Conservation (phyloP, 2,797 vertebrate genomes). For the Spinibarbus caldwelli region DNA sequence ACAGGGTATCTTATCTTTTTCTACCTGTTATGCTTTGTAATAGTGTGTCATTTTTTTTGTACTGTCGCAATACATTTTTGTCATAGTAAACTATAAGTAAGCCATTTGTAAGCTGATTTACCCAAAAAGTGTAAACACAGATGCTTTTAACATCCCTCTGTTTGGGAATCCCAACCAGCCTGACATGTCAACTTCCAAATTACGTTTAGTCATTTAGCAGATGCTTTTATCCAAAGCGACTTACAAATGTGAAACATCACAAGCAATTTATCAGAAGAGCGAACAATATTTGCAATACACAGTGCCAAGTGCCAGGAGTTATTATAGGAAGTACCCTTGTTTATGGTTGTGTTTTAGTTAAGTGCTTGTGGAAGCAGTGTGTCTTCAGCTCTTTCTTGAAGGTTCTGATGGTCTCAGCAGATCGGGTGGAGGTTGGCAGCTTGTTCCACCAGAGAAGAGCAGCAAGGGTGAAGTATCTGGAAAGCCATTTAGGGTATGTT, state of each 20-base stretch:
- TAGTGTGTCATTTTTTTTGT: background rate
- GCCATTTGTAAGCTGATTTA: constrained; percentile 8
- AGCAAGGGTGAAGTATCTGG: background rate
- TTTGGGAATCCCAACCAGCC: background rate
- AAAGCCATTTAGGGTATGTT: background rate
- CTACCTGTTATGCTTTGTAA: background rate
- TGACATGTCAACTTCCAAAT: constrained; percentile 5
- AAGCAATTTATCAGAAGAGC: constrained; percentile 11
- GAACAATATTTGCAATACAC: background rate
- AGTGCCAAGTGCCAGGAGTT: background rate
- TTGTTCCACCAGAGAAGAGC: background rate
- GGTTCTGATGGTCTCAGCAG: constrained; percentile 2
- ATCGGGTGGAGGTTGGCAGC: background rate
- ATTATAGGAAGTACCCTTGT: constrained; percentile 25
- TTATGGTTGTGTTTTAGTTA: constrained; percentile 28
- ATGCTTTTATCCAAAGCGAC: constrained; percentile 5
- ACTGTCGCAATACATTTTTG: background rate
- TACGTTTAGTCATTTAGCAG: background rate
- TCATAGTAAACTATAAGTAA: no score
- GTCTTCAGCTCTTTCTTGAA: constrained; percentile 11
- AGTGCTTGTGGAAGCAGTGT: constrained; percentile 6
- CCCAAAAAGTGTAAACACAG: background rate
- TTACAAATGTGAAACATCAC: background rate
- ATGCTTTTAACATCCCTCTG: constrained; percentile 15
- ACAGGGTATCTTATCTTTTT: background rate